Conservation (phyloP, 2,113 vertebrate species). For the Craseonycteris thonglongyai region DNA sequence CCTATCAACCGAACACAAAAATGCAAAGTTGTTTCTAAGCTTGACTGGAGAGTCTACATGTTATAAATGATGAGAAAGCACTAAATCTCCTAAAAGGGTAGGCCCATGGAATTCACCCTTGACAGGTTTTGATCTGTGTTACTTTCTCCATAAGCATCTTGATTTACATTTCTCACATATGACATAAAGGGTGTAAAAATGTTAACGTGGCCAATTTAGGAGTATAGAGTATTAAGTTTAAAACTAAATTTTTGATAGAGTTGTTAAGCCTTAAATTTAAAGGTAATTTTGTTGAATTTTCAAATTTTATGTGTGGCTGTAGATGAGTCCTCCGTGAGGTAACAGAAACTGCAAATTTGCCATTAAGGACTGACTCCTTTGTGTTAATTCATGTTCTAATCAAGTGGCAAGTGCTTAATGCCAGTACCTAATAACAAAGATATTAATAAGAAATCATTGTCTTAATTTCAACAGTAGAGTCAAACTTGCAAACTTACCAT, state of each 20-base stretch:
- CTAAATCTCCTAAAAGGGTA: not conserved
- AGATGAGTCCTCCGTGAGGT: not conserved
- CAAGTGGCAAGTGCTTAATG: not conserved
- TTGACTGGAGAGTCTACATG: not conserved
- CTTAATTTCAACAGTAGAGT: not conserved
- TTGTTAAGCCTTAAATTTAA: not conserved
- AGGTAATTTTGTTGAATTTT: not conserved
- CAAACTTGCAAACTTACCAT: conserved; percentile 78
- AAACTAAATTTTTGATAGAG: not conserved
- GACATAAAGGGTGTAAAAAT: not conserved
- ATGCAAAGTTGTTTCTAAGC: not conserved
- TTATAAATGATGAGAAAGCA: not conserved
- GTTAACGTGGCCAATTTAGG: not conserved
- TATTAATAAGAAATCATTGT: not conserved
- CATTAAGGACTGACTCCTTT: not conserved
- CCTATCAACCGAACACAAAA: not conserved
- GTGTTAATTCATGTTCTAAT: not conserved
- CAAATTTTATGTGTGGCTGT: not conserved
- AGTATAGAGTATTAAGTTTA: not conserved
- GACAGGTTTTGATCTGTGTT: not conserved
- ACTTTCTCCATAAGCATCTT: not conserved
- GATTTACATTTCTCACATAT: not conserved
- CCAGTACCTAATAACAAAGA: not conserved
- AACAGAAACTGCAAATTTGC: not conserved
- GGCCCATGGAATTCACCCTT: not conserved